phyloP scores from a whole-genome alignment of 2,113 vertebrate genomes.

The Phalacrocorax carbo region DNA sequence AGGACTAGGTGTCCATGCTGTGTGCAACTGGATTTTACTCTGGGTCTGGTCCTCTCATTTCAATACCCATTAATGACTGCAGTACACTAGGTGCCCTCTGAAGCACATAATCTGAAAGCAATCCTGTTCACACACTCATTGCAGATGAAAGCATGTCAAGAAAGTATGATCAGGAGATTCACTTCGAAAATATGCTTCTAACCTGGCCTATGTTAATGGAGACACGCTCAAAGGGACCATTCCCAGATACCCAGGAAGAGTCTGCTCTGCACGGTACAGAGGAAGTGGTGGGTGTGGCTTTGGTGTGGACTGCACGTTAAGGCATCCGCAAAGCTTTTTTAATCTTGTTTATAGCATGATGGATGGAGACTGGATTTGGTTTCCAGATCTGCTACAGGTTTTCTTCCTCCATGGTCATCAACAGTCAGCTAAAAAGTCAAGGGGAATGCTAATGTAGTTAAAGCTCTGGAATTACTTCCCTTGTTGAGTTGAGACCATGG shows the following conservation, averaged over 20 bases:
- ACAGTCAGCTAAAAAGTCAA: background rate
- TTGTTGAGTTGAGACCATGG: background rate
- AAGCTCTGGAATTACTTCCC: background rate
- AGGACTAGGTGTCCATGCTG: background rate
- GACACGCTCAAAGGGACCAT: background rate
- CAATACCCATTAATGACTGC: background rate
- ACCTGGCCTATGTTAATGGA: background rate
- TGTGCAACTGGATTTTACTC: background rate
- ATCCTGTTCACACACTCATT: background rate
- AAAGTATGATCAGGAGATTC: background rate
- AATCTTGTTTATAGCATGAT: background rate
- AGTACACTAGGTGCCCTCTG: background rate
- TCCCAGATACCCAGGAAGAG: background rate
- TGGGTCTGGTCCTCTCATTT: background rate
- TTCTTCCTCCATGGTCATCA: background rate
- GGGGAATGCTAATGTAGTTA: background rate
- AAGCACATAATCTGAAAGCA: background rate
- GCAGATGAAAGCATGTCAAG: background rate
- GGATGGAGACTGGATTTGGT: background rate
- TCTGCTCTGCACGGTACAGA: background rate
- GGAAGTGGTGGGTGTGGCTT: background rate
- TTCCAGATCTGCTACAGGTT: background rate
- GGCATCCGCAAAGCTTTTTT: background rate
- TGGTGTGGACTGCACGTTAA: background rate
- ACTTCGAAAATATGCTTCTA: background rate